phyloP scores from a whole-genome alignment of 30 jellyfish, hydroid and myxozoan genomes.

The Aurelia aurita region DNA sequence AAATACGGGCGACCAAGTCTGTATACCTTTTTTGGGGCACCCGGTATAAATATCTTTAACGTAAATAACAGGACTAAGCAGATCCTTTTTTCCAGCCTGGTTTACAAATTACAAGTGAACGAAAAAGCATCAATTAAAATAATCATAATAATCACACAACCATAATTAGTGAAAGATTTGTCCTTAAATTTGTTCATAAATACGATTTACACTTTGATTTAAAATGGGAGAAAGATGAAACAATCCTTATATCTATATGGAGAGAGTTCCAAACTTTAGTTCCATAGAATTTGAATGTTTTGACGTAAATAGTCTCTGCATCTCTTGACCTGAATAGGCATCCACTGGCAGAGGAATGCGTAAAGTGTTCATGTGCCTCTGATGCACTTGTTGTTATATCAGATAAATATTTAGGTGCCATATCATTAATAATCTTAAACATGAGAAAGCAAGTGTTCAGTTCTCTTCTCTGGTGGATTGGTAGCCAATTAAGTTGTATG shows the following conservation, averaged over 20 bases:
- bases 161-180: too few species aligned
- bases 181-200: too few species aligned
- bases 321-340: slow-evolving; percentile 33
- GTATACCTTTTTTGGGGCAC: too few species aligned
- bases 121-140: too few species aligned
- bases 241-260: neutral
- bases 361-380: slow-evolving; percentile 22
- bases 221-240: too few species aligned
- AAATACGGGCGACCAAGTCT: too few species aligned
- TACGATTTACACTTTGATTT: too few species aligned
- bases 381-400: slow-evolving; percentile 2
- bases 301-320: neutral
- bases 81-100: too few species aligned
- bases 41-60: too few species aligned
- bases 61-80: too few species aligned
- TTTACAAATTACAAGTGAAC: too few species aligned
- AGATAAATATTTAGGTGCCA: slow-evolving; percentile 21
- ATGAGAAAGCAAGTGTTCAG: slow-evolving; percentile 20
- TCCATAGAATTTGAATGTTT: slow-evolving; percentile 3
- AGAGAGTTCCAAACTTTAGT: slow-evolving; percentile 30
- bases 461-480: slow-evolving; percentile 26
- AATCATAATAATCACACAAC: too few species aligned
- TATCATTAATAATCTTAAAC: slow-evolving; percentile 2
- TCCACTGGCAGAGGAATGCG: slow-evolving; percentile 34
- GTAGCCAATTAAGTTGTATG: neutral